Percentiles rank a stretch among this genome's conserved stretches.
Evolutionary conservation across 2,888 invertebrate species (phyloP).

Genomic region (Lasioglossum lativentre): DNA sequence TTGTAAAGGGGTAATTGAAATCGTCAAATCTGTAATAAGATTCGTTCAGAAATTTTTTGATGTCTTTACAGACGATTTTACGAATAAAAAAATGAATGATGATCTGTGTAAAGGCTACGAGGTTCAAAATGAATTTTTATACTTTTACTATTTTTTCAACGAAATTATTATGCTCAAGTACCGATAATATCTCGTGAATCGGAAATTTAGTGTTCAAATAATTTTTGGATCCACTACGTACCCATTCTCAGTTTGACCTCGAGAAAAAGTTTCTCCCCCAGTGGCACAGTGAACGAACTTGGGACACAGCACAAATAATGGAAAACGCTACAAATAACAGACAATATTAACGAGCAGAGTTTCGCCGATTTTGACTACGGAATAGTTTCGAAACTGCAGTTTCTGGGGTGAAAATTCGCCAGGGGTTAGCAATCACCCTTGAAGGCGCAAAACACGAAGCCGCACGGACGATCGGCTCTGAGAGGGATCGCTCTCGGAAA

Average conservation of each 20-base stretch:
- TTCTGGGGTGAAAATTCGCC: slow-evolving; percentile 2
- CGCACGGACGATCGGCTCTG: neutral
- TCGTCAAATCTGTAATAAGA: no score
- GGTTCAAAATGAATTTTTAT: no score
- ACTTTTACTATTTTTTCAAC: no score
- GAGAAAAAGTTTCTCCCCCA: neutral
- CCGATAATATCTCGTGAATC: no score
- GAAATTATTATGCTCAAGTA: no score
- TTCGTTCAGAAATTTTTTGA: no score
- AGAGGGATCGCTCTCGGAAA: slow-evolving; percentile 3
- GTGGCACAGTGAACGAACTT: neutral
- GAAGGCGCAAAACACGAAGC: neutral
- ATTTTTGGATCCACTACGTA: no score
- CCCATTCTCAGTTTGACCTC: neutral
- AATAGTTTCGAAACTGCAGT: slow-evolving; percentile 6
- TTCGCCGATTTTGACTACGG: neutral
- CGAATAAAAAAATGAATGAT: no score
- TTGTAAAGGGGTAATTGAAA: no score
- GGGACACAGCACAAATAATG: neutral
- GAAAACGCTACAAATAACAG: slow-evolving; percentile 7
- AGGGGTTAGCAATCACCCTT: slow-evolving; percentile 5
- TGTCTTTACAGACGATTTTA: no score
- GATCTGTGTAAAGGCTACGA: no score
- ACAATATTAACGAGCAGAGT: slow-evolving; percentile 3
- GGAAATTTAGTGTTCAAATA: no score